Percentiles rank a stretch among this genome's conserved stretches.
phyloP scores from a whole-genome alignment of 2,888 invertebrate genomes.

The Apantesis nais region DNA sequence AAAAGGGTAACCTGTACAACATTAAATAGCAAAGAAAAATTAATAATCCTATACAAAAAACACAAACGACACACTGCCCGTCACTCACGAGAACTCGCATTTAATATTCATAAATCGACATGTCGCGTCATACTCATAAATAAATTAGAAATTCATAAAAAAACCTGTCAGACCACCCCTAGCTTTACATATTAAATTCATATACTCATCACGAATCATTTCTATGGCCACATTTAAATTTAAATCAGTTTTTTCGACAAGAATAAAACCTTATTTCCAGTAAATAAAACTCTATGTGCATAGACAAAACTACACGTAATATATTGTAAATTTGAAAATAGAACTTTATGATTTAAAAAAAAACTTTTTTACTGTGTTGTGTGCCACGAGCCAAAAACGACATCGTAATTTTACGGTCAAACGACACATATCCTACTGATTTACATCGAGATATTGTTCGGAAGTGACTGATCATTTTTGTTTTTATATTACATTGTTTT shows the following conservation, averaged over 20 bases:
- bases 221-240: slow-evolving; percentile 28
- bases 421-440: slow-evolving; percentile 54
- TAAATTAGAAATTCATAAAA: slow-evolving; percentile 72
- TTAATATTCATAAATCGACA: slow-evolving; percentile 77
- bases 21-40: slow-evolving; percentile 21
- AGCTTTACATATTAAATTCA: slow-evolving; percentile 53
- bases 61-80: slow-evolving; percentile 45
- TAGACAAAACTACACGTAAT: slow-evolving; percentile 17
- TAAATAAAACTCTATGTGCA: slow-evolving; percentile 16
- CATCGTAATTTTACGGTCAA: slow-evolving; percentile 55
- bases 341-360: slow-evolving; percentile 28
- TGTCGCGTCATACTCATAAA: slow-evolving; percentile 72
- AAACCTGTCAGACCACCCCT: slow-evolving; percentile 68
- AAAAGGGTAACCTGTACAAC: neutral
- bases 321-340: slow-evolving; percentile 29
- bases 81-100: slow-evolving; percentile 50
- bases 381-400: slow-evolving; percentile 52
- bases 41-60: slow-evolving; percentile 43
- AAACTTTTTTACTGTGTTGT: slow-evolving; percentile 29
- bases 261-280: slow-evolving; percentile 32
- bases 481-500: slow-evolving; percentile 39
- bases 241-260: slow-evolving; percentile 21
- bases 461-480: slow-evolving; percentile 50
- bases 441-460: slow-evolving; percentile 65
- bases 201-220: slow-evolving; percentile 60